Percentiles rank a stretch among this genome's conserved stretches.
phyloP scores from a whole-genome alignment of 2,113 vertebrate species.

The Nesoenas mayeri region DNA sequence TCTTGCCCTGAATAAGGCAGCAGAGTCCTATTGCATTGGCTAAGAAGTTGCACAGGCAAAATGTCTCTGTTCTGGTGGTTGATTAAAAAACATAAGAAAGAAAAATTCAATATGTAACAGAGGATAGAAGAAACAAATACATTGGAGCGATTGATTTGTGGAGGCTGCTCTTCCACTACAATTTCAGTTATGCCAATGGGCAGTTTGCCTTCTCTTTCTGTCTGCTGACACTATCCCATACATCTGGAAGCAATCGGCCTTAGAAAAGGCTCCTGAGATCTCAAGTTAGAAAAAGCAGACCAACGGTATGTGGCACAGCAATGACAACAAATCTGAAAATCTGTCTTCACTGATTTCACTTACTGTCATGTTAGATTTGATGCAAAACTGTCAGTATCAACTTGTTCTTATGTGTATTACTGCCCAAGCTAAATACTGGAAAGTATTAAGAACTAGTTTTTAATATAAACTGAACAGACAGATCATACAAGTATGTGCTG shows the following conservation, averaged over 20 bases:
- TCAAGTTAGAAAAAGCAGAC: neutral
- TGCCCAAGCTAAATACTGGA: neutral
- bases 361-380: neutral
- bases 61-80: neutral
- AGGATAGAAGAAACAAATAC: neutral
- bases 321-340: neutral
- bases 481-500: neutral
- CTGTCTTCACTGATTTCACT: neutral
- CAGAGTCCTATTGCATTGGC: neutral
- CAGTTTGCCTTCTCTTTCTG: neutral
- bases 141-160: neutral
- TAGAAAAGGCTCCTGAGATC: neutral
- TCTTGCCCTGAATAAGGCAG: neutral
- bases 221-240: neutral
- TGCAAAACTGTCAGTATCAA: neutral
- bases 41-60: neutral
- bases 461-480: neutral
- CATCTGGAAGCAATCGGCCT: neutral
- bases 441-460: constrained; percentile 13
- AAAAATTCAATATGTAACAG: neutral
- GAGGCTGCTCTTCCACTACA: neutral
- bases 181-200: neutral
- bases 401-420: neutral
- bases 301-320: neutral
- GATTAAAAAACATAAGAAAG: neutral